Evolutionary conservation across 2,888 invertebrate species (phyloP), one percentile per base, ranked within the genome.

Genomic region (Pachliopta kotzebuea): DNA sequence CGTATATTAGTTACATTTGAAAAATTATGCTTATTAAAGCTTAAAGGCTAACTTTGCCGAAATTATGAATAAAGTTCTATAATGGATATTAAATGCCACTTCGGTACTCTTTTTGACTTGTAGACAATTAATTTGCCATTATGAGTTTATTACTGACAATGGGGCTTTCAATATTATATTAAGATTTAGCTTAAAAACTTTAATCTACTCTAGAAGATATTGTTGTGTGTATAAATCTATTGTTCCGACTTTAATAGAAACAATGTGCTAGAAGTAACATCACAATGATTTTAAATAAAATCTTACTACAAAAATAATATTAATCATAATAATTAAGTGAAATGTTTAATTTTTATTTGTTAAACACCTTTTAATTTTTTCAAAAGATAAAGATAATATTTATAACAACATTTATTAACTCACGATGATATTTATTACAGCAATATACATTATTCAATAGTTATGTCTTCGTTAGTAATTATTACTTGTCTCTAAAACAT

Each of bases 1-100:
- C 21, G 50, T 23, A 52, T 14, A 53, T 53, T 21, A 53, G 9
- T 49, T 24, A 58, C 45, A 58, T 58, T 58, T 49, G 24, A n/a
- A 45, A 45, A 58, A 58, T 45, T 8, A 58, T 6, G n/a, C 26
- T n/a, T 3, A 49, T 24, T n/a, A 58, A 49, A 45, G 45, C 24
- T 23, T 45, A 37, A 14, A 37, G 45, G 29, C 21, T 7, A 20
- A 20, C 26, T 18, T n/a, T 26, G 49, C 24, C 57, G 49, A 58
- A 58, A 50, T 59, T n/a, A 52, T 29, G 17, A 21, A 50, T 23
- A 29, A 24, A 26, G 7, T 17, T 26, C 37, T 45, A n/a, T 58
- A 50, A 59, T 59, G 50, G 59, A 50, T 20, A 29, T 26, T 59
- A 17, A 52, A 50, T 58, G 26, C 1, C 50, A 3, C 21, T 52